These are phyloP conservation scores for Temnopleurus reevesii DNA, from an alignment of 53 echinoderm and acorn worm species.

Conservation along the genomic window DNA sequence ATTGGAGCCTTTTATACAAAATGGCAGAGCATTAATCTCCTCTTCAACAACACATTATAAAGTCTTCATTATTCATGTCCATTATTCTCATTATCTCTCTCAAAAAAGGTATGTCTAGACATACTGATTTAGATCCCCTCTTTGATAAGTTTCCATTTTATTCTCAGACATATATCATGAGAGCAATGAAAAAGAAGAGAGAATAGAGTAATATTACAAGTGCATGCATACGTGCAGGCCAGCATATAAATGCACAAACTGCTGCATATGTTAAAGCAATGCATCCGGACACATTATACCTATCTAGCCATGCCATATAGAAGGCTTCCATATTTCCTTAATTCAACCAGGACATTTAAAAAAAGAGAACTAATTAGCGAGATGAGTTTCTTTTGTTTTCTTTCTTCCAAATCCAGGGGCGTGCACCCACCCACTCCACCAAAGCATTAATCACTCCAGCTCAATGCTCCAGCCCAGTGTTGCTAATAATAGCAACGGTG, in stretches of 20 bases:
- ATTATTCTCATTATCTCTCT: too few relatives aligned
- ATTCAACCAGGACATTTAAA: not conserved
- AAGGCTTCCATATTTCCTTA: not conserved
- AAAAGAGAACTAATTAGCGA: not conserved
- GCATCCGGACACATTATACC: not conserved
- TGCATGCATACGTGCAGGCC: not conserved
- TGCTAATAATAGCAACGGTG: slow-evolving; percentile 49
- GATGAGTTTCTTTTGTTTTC: not conserved
- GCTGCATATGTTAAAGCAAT: not conserved
- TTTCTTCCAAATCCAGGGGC: slow-evolving; percentile 5
- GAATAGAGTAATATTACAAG: not conserved
- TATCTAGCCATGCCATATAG: not conserved
- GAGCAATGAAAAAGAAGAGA: not conserved
- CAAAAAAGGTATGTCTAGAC: too few relatives aligned
- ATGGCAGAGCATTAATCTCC: too few relatives aligned
- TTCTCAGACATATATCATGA: not conserved
- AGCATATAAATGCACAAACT: not conserved
- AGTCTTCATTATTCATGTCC: too few relatives aligned
- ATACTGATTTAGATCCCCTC: too few relatives aligned
- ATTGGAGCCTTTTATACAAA: too few relatives aligned
- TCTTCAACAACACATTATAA: too few relatives aligned
- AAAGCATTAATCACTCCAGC: slow-evolving; percentile 1
- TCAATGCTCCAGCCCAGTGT: slow-evolving; percentile 8
- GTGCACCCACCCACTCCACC: slow-evolving; percentile 20
- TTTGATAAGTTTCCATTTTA: too few relatives aligned